Evolutionary conservation across 2,113 vertebrate genomes (phyloP), one percentile per base, ranked within the genome.

Genomic region (Globicephala melas): DNA sequence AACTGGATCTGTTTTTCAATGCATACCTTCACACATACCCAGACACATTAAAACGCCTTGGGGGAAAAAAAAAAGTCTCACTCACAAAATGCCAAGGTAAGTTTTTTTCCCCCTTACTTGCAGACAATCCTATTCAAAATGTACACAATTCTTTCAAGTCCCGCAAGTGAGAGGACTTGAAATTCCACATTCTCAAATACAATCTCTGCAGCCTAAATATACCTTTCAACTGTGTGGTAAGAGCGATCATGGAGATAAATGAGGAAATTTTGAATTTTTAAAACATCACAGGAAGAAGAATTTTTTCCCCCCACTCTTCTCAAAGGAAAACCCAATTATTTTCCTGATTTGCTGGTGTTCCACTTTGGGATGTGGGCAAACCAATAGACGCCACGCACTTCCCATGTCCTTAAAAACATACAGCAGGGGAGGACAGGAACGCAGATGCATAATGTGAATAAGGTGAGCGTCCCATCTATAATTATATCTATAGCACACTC

Each of bases 301-400:
- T 47, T 21, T 20, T 20, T 53, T 3, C 18, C 3, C 41, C 23
- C 41, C 33, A 18, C 41, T 38, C 82, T 96, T 58, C 91, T 86
- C 89, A 82, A 95, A 97, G 94, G 95, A 95, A 98, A 97, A 93
- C 82, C 91, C 96, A 96, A 86, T 98, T 97, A 97, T 96, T 97
- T 96, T 86, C 84, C 95, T 76, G 96, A 94, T 94, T 95, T 96
- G 94, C 87, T 36, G 13, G 79, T 76, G 85, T 41, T 91, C 17
- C 60, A 58, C 26, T 38, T 41, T 84, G 95, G 77, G 85, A 82
- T 90, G 87, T 26, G 83, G 86, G 96, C 86, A 97, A 91, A 88
- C 88, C 97, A 93, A 85, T 63, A 31, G 95, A 71, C 14, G 10
- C 76, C 20, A 79, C 0, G 33, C 67, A 6, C 11, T 68, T 67